These are phyloP conservation scores for Erethizon dorsatum DNA, from an alignment of 2,797 vertebrate species.

Conservation along the genomic window DNA sequence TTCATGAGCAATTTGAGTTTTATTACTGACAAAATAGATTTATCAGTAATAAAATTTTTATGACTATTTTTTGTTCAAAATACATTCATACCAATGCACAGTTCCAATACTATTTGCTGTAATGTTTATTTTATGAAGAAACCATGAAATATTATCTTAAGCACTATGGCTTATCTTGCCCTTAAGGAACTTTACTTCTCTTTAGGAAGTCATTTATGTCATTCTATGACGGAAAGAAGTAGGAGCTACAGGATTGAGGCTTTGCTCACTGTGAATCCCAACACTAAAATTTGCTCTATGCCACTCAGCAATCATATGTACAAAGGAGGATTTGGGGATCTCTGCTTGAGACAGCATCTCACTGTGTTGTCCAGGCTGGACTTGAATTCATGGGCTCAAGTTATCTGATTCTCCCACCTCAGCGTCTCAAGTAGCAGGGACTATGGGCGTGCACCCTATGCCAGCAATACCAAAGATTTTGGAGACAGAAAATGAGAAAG, in stretches of 20 bases:
- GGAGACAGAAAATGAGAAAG: not conserved
- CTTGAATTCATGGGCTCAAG: not conserved
- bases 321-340: not conserved
- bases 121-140: slow-evolving; percentile 50
- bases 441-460: not conserved
- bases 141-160: slow-evolving; percentile 10
- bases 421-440: not conserved
- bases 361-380: not conserved
- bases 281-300: not conserved
- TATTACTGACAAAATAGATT: slow-evolving; percentile 44
- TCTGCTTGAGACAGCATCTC: not conserved
- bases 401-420: not conserved
- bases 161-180: not conserved
- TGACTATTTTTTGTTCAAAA: not conserved
- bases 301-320: not conserved
- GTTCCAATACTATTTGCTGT: not conserved
- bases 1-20: slow-evolving; percentile 14
- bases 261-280: not conserved
- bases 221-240: not conserved
- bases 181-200: not conserved
- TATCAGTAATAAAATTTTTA: slow-evolving; percentile 3
- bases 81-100: not conserved
- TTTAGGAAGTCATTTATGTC: slow-evolving; percentile 36
- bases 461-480: not conserved
- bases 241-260: not conserved